Conservation (phyloP, 2,888 invertebrate genomes). For the Trichogramma evanescens region DNA sequence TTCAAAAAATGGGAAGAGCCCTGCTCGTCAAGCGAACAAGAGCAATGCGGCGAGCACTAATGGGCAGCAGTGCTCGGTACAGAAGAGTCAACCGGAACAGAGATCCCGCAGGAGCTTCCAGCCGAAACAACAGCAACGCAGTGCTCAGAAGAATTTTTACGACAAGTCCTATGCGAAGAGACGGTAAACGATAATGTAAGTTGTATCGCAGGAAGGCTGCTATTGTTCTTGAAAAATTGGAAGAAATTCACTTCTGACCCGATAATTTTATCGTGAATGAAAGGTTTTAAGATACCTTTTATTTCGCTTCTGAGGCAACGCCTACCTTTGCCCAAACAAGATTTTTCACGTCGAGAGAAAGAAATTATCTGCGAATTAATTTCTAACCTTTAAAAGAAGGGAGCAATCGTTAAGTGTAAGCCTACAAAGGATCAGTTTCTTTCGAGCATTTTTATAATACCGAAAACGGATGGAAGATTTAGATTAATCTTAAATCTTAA, state of each 20-base stretch:
- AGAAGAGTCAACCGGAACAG: too few species aligned
- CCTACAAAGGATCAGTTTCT: constrained; percentile 13
- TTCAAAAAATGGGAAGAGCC: too few species aligned
- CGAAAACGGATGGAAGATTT: too few species aligned
- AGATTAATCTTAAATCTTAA: constrained; percentile 21
- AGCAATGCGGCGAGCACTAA: too few species aligned
- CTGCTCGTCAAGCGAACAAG: too few species aligned
- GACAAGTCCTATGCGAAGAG: not conserved
- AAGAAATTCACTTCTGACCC: constrained; percentile 9
- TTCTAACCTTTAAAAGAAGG: constrained; percentile 5
- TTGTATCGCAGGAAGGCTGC: not conserved
- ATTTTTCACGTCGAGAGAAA: not conserved
- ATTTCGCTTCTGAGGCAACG: not conserved
- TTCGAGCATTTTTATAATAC: constrained; percentile 14
- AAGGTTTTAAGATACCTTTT: constrained; percentile 19
- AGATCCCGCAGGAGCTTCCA: too few species aligned
- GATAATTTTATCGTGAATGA: constrained; percentile 11
- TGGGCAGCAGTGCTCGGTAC: too few species aligned
- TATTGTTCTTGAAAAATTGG: not conserved
- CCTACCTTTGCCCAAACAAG: not conserved
- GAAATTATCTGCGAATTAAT: not conserved
- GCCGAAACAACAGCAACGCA: too few species aligned
- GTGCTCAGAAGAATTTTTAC: too few species aligned
- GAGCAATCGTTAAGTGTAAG: constrained; percentile 12
- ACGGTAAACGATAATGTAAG: not conserved